Conservation (phyloP, 1,140 invertebrate species). For the Nephotettix cincticeps region DNA sequence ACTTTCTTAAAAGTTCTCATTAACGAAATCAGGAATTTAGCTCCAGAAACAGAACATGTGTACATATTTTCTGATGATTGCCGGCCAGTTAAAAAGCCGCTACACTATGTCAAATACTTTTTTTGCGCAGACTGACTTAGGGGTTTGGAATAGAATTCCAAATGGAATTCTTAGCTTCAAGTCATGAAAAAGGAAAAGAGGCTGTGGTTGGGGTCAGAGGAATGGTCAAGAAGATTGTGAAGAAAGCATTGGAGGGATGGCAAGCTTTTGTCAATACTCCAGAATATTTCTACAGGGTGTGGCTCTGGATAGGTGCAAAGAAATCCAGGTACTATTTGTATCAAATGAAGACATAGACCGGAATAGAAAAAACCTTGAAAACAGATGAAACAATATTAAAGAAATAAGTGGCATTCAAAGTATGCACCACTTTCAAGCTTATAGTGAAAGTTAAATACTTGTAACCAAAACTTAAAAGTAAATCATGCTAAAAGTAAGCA, state of each 20-base stretch:
- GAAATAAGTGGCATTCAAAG: no score
- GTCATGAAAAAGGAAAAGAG: conserved; percentile 45
- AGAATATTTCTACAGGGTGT: not conserved
- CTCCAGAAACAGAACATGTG: conserved; percentile 22
- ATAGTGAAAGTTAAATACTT: no score
- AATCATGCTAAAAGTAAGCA: no score
- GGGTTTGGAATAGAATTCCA: conserved; percentile 37
- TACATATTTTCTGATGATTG: conserved; percentile 44
- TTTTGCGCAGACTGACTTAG: conserved; percentile 41
- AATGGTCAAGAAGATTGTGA: conserved; percentile 38
- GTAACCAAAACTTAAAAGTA: conserved; percentile 31
- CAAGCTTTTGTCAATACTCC: not conserved
- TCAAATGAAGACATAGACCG: not conserved
- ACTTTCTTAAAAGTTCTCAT: conserved; percentile 25
- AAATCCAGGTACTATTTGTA: not conserved
- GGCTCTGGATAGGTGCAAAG: not conserved
- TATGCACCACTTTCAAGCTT: no score
- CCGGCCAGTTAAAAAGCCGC: conserved; percentile 41
- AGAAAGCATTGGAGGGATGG: not conserved
- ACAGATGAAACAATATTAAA: no score
- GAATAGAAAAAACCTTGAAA: no score
- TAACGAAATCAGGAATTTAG: not conserved
- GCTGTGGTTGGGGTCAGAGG: conserved; percentile 43
- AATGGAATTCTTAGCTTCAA: conserved; percentile 44
- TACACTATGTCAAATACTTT: conserved; percentile 44